These are phyloP conservation scores for Tachysurus vachellii DNA, from an alignment of 2,113 vertebrate species.

Conservation along the genomic window DNA sequence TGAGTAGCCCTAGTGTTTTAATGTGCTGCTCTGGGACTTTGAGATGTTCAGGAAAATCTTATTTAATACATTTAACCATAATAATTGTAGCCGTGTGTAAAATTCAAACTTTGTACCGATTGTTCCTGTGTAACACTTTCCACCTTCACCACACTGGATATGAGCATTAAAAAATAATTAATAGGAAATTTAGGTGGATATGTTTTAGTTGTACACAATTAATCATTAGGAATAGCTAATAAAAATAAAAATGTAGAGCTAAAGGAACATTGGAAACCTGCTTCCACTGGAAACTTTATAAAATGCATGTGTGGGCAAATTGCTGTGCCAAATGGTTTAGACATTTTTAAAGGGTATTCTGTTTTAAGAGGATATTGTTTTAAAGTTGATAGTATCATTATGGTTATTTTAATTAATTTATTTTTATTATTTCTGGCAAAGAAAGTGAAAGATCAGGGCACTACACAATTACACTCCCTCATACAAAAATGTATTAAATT, in stretches of 20 bases:
- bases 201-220: slow-evolving; percentile 30
- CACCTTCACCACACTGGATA: slow-evolving; percentile 1
- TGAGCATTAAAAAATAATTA: slow-evolving; percentile 27
- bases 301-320: slow-evolving; percentile 10
- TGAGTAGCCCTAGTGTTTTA: neutral
- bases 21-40: neutral
- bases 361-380: neutral
- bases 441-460: slow-evolving; percentile 7
- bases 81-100: slow-evolving; percentile 6
- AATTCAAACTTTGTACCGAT: slow-evolving; percentile 1
- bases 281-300: slow-evolving; percentile 30
- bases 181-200: slow-evolving; percentile 16
- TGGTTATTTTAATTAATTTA: neutral
- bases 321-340: neutral
- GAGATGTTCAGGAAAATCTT: neutral
- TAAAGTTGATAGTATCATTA: slow-evolving; percentile 6
- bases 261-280: slow-evolving; percentile 5
- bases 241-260: slow-evolving; percentile 31
- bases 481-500: neutral
- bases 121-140: slow-evolving; percentile 43
- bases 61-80: neutral
- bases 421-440: neutral
- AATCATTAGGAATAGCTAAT: slow-evolving; percentile 38
- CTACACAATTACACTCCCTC: neutral
- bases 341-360: neutral